phyloP scores from a whole-genome alignment of 1,140 invertebrate species.

The Drosophila takahashii region DNA sequence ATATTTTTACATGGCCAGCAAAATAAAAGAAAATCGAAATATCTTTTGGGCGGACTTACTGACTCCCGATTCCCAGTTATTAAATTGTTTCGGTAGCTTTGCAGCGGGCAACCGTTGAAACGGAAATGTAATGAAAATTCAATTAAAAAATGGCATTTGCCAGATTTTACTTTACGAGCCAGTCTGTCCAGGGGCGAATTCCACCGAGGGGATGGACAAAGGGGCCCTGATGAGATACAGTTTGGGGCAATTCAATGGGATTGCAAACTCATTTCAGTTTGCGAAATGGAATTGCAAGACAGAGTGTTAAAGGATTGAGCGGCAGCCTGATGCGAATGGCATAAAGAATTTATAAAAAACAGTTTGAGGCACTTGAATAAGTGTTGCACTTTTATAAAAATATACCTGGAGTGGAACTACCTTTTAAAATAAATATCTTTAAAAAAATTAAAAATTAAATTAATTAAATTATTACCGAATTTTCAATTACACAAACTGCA shows the following conservation, averaged over 20 bases:
- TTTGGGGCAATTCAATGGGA: slow-evolving; percentile 40
- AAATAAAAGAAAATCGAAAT: slow-evolving; percentile 38
- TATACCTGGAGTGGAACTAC: not conserved
- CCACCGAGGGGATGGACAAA: slow-evolving; percentile 13
- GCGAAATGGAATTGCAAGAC: slow-evolving; percentile 31
- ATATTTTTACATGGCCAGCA: slow-evolving; percentile 43
- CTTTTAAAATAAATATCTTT: not conserved
- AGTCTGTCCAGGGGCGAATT: slow-evolving; percentile 16
- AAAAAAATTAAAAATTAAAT: too few species aligned
- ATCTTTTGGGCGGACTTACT: slow-evolving; percentile 52
- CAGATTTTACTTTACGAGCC: slow-evolving; percentile 61
- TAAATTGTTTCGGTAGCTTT: slow-evolving; percentile 63
- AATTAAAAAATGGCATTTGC: slow-evolving; percentile 82
- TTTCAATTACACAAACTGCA: too few species aligned
- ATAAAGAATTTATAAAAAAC: slow-evolving; percentile 2
- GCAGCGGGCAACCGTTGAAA: slow-evolving; percentile 53
- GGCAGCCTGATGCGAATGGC: slow-evolving; percentile 5
- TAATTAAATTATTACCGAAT: too few species aligned
- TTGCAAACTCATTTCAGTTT: slow-evolving; percentile 49
- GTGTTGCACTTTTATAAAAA: not conserved
- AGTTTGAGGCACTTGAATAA: not conserved
- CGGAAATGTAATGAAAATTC: slow-evolving; percentile 83
- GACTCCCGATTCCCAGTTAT: slow-evolving; percentile 58
- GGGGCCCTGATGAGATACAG: slow-evolving; percentile 33
- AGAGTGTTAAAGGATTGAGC: slow-evolving; percentile 34